Conservation (phyloP, 2,888 invertebrate species). For the Meloe dianella region DNA sequence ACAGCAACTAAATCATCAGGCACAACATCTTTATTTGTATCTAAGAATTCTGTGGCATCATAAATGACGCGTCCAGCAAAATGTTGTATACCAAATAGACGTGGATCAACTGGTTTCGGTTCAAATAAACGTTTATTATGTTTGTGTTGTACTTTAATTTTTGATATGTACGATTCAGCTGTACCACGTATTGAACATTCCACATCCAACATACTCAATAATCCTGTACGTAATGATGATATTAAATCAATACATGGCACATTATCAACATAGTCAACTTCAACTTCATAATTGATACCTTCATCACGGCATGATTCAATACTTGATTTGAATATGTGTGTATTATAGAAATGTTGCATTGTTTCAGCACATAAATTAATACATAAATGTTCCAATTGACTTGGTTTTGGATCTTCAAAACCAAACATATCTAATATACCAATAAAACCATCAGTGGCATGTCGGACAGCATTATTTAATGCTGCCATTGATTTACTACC, state of each 20-base stretch:
- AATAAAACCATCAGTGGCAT: constrained; percentile 94
- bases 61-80: constrained; percentile 87
- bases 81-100: constrained; percentile 89
- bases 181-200: constrained; percentile 86
- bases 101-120: constrained; percentile 77
- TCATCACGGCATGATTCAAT: constrained; percentile 94
- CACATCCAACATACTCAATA: constrained; percentile 90
- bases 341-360: constrained; percentile 98
- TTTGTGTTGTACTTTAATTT: constrained; percentile 81
- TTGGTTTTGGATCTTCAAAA: constrained; percentile 90
- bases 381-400: constrained; percentile 91
- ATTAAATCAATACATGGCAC: constrained; percentile 96
- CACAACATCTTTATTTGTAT: constrained; percentile 90
- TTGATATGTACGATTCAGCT: constrained; percentile 80
- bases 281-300: constrained; percentile 86
- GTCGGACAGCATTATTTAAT: constrained; percentile 88
- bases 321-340: constrained; percentile 93
- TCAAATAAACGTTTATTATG: constrained; percentile 83
- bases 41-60: constrained; percentile 87
- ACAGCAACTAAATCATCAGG: constrained; percentile 92
- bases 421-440: constrained; percentile 97
- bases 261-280: constrained; percentile 93
- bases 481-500: constrained; percentile 92
- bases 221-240: constrained; percentile 88
- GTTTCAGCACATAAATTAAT: constrained; percentile 96